These are phyloP conservation scores for Liparis tanakae DNA, from an alignment of 2,797 vertebrate genomes.

Conservation along the genomic window DNA sequence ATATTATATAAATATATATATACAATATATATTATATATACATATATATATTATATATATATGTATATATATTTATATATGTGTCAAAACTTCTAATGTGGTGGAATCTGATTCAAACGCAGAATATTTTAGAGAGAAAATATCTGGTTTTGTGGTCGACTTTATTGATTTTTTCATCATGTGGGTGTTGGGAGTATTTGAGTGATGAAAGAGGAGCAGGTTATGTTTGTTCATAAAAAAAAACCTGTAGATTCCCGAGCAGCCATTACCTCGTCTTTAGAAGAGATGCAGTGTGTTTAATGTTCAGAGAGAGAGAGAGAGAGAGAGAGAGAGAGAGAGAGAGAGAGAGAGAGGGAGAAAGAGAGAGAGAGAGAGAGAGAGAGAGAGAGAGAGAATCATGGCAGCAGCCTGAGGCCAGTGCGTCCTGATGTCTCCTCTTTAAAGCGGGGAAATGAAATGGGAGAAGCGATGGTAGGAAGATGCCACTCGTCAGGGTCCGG, in stretches of 20 bases:
- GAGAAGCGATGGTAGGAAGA: constrained; percentile 69
- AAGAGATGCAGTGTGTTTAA: constrained; percentile 40
- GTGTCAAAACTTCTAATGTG: neutral
- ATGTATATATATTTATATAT: neutral
- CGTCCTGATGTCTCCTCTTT: constrained; percentile 73
- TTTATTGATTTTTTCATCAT: constrained; percentile 67
- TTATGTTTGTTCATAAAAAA: constrained; percentile 56
- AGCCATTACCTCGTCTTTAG: constrained; percentile 30
- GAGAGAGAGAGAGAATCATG: constrained; percentile 39
- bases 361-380: neutral
- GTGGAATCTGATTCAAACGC: constrained; percentile 14
- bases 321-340: constrained; percentile 5
- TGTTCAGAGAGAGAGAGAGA: constrained; percentile 16
- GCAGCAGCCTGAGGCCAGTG: constrained; percentile 64
- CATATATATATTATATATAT: too few relatives aligned
- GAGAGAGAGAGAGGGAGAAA: constrained; percentile 9
- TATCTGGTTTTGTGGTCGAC: constrained; percentile 13
- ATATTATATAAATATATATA: too few relatives aligned
- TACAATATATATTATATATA: too few relatives aligned
- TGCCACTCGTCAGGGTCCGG: constrained; percentile 63
- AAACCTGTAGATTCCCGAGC: constrained; percentile 48
- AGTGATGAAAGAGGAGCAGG: constrained; percentile 30
- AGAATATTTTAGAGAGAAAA: constrained; percentile 4
- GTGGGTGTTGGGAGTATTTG: constrained; percentile 35
- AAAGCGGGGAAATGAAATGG: constrained; percentile 74